Base-by-base conservation (phyloP, 2,113 vertebrate species). In the Psittacus erithacus region DNA sequence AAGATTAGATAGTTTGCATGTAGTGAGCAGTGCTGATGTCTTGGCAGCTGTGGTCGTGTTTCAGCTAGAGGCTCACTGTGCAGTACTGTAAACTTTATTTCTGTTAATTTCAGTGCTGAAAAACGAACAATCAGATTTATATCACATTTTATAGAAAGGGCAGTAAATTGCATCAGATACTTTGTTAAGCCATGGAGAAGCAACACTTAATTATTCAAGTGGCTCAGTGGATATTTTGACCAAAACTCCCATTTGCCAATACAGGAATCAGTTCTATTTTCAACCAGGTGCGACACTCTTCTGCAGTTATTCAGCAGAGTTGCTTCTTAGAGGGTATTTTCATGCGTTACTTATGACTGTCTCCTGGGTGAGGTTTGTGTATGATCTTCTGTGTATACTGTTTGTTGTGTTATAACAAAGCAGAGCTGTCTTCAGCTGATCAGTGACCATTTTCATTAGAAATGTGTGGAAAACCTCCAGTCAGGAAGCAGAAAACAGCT, bases 231-330 rank as follows among this genome's bases (percentile, higher is more conserved):
- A 59, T 93, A 86, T 91, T 96, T 95, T 83, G 81, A 39, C 92
- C 90, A 74, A 82, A 92, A 77, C n/a, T 82, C 55, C 50, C 60
- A 57, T 91, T 70, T 95, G 71, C 53, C 49, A 49, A 33, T 76
- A 31, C 60, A 96, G 71, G 93, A 95, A 83, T 89, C 41, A 50
- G 15, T 88, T 95, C 78, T 90, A 24, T 92, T 96, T 96, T 91
- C 96, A 81, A 88, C 64, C 82, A 9, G 8, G 6, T 59, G 70
- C 80, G 63, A 47, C 59, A 11, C 27, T 68, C 57, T 76, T 39
- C 43, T 77, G 86, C 77, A 92, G 10, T 78, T 90, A 63, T 62
- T 84, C 7, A 16, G 57, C 76, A 74, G 70, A 82, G 49, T 70
- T 76, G 55, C 80, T 84, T 92, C 33, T 65, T 24, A 81, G 64